Base-by-base conservation (phyloP, 2,113 vertebrate genomes). In the Neolamprologus sp. region DNA sequence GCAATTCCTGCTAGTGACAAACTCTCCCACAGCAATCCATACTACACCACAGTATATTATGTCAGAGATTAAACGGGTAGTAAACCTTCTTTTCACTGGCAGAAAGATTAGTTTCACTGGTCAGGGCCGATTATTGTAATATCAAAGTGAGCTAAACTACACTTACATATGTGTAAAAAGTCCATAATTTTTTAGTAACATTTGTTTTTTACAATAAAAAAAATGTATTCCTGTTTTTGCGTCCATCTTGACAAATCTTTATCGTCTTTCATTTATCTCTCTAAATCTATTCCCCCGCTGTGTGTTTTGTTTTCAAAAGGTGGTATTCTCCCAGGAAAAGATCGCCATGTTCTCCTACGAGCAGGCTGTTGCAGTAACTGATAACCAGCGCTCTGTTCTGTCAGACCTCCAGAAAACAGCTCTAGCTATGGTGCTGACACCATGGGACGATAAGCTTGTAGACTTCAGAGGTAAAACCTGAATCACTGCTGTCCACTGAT, bases 331-430 rank as follows among this genome's bases (percentile, higher is more conserved):
- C 87, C 92, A 90, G 53, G 87, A 16, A 6, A 95, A 97, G 94
- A 96, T 97, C 37, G 86, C 91, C 53, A 89, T 95, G 95, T 97
- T 97, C 83, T 95, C 95, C 37, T 97, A 97, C n/a, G 95, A 97
- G 83, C 97, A 97, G 93, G 97, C 96, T 1, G 63, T 86, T 5
- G 96, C 94, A 8, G 94, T 97, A 37, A 97, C 96, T 2, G 9
- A 80, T 0, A 85, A 87, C 49, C 97, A 97, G 89, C 57, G 88
- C 5, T 4, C 71, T 6, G 90, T 80, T 49, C 88, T 97, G 82
- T 91, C 92, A 6, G 54, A 87, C 1, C 63, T 95, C 5, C 96
- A 97, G 91, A 94, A 23, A 82, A 95, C 85, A 2, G 97, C 96
- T 14, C 88, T 97, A 65, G 94, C 90, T 33, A 94, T 97, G 96